Evolutionary conservation across 2,888 invertebrate genomes (phyloP).

Genomic region (Neuroscelio doddi): DNA sequence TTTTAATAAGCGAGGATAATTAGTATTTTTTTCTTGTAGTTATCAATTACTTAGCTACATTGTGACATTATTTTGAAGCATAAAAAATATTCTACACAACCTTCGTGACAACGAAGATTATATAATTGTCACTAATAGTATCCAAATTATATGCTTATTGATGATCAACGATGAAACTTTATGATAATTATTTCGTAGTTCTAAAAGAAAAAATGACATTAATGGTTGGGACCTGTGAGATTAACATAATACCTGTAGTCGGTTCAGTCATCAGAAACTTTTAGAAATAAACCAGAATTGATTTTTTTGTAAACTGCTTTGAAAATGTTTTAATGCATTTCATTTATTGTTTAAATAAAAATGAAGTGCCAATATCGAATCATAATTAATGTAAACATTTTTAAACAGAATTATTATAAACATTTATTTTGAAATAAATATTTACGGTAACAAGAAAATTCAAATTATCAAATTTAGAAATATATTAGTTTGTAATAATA

Average conservation of each 20-base stretch:
- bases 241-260: constrained; percentile 19
- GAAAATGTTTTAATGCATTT: neutral
- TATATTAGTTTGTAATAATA: no score
- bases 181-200: constrained; percentile 14
- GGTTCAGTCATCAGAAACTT: constrained; percentile 4
- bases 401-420: neutral
- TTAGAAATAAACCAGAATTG: constrained; percentile 7
- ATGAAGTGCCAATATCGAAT: constrained; percentile 2
- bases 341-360: constrained; percentile 1
- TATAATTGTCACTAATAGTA: constrained; percentile 13
- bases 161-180: constrained; percentile 14
- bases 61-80: no score
- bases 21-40: no score
- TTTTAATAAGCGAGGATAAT: no score
- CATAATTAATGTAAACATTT: neutral
- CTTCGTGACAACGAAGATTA: constrained; percentile 7
- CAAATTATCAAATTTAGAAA: no score
- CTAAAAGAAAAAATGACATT: constrained; percentile 7
- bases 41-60: no score
- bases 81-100: neutral
- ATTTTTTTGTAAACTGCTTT: constrained; percentile 3
- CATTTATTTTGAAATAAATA: no score
- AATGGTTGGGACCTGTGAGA: constrained; percentile 9
- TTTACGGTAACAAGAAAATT: no score
- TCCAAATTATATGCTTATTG: constrained; percentile 9